Base-by-base conservation (phyloP, 2,888 invertebrate genomes). In the Augiades crinisus region DNA sequence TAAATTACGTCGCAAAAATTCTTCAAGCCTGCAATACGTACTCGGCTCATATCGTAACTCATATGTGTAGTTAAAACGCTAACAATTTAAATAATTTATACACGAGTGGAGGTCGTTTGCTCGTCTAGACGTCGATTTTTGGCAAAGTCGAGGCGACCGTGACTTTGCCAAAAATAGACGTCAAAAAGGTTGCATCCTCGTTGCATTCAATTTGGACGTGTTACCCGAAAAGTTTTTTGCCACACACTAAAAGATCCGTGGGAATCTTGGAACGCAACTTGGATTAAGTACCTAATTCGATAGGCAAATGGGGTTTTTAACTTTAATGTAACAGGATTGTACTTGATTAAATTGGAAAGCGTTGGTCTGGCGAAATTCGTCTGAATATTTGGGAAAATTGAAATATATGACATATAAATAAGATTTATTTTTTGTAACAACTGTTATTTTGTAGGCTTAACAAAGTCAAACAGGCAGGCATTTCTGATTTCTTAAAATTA, bases 41-140 rank as follows among this genome's bases (percentile, higher is more conserved):
- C 10, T 12, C 3, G 13, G 10, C n/a, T 27, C 34, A 10, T 36
- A 43, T 34, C 12, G 41, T 43, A 43, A 19, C 12, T 45, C 49
- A 50, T 50, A 49, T 50, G 24, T 41, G 41, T 27, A 50, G 33
- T 41, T 43, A 31, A 50, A 47, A 31, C 19, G 49, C 12, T 49
- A 53, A 63, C 58, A 61, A 64, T 66, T 64, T 75, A 73, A 73
- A 79, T 76, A 78, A 77, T 72, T 72, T 74, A 77, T 73, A 72
- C 67, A 59, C 57, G 61, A 71, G 67, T 57, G 56, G 55, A 60
- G 64, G 63, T 75, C 72, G 76, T 73, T 71, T 61, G 55, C 59
- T 55, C 54, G 78, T 76, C 78, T 78, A 78, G 78, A 78, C 82
- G 60, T 65, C 65, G 72, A 77, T 77, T 81, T 80, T 82, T 81